These are phyloP conservation scores for Prunella fulvescens DNA, from an alignment of 2,113 vertebrate species.

Conservation along the genomic window DNA sequence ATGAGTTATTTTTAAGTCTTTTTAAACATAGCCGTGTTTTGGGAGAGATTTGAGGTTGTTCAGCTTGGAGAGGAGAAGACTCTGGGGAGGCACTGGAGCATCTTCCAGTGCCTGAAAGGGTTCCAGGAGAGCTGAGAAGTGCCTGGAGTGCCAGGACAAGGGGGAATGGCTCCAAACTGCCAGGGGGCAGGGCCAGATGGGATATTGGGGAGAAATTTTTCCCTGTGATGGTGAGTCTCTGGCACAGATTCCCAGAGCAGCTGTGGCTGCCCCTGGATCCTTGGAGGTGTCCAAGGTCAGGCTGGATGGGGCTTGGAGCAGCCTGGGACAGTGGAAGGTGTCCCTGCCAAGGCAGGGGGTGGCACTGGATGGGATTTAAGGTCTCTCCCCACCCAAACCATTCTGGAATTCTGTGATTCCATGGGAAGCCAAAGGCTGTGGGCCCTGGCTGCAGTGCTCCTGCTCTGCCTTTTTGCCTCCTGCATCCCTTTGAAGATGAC, in stretches of 20 bases:
- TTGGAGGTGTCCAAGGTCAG: neutral
- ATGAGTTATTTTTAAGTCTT: conserved; percentile 21
- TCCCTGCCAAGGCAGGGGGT: neutral
- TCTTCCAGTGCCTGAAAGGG: neutral
- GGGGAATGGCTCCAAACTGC: neutral
- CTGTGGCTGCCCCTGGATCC: neutral
- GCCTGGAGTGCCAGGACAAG: neutral
- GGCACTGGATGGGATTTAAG: neutral
- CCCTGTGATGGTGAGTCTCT: fast-evolving
- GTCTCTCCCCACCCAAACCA: neutral
- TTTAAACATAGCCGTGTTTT: neutral
- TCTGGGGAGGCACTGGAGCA: neutral
- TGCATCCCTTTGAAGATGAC: neutral
- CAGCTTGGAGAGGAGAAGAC: neutral
- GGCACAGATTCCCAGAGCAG: neutral
- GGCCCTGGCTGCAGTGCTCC: neutral
- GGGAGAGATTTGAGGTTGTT: neutral
- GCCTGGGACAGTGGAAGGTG: fast-evolving
- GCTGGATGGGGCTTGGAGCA: fast-evolving
- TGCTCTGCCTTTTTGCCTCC: neutral
- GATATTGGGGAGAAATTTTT: neutral
- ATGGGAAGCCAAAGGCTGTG: neutral
- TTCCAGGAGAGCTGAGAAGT: neutral
- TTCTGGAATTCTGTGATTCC: neutral
- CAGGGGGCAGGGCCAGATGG: neutral